Evolutionary conservation across 2,888 invertebrate genomes (phyloP), one percentile per base, ranked within the genome.

Genomic region (Leptothorax acervorum): DNA sequence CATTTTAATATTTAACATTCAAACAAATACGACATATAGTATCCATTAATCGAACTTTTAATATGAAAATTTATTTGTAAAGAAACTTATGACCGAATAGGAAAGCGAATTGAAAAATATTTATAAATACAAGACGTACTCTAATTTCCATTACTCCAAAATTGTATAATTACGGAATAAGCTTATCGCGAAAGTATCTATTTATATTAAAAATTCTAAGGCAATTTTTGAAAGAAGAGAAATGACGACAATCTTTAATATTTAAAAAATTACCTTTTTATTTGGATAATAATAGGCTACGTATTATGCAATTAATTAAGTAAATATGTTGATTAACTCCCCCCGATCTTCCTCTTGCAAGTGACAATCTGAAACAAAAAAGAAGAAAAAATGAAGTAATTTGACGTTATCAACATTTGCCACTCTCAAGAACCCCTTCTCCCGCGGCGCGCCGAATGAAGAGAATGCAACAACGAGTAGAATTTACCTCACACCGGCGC

Each of bases 401-500:
- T 62, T 39, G 18, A 60, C 60, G 23, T 76, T 62, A 71, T 81
- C 60, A 60, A 81, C 71, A 53, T 76, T 76, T 39, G 31, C 68
- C 48, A 60, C 31, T 28, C 62, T 63, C 62, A 45, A 63, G 57
- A 28, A 5, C 11, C n/a, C 12, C 18, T 6, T 55, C 28, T 45
- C 51, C 48, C 55, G 23, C 28, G 53, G 18, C n/a, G 60, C n/a
- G n/a, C 23, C n/a, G 48, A 70, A 82, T 65, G 57, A 81, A 70
- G 83, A 86, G 86, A 86, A 89, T 84, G 86, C 85, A 82, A 87
- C 85, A 88, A 83, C 87, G 85, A 84, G 83, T 81, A 87, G 86
- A 91, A 90, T 90, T 90, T 84, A 78, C 87, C 88, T 87, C 86
- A 84, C 88, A 81, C 76, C 70, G 83, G 79, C 84, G 86, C 83